phyloP scores from a whole-genome alignment of 2,888 invertebrate species.

The Margaritifera margaritifera region DNA sequence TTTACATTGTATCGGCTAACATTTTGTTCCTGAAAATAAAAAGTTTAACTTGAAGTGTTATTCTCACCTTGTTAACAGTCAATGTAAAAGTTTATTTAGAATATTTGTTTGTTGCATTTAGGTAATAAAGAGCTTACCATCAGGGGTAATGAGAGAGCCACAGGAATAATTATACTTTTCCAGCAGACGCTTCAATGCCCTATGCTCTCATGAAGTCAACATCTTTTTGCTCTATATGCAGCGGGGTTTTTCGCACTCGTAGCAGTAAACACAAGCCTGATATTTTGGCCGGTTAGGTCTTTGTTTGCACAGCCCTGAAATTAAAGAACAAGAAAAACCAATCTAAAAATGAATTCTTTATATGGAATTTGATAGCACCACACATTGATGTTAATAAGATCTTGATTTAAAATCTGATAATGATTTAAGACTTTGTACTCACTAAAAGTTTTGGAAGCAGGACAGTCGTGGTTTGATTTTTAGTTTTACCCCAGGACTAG shows the following conservation, averaged over 20 bases:
- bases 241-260: conserved; percentile 26
- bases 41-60: no score
- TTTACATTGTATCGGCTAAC: no score
- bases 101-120: no score
- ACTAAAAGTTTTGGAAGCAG: background rate
- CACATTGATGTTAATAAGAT: background rate
- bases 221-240: conserved; percentile 25
- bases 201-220: conserved; percentile 15
- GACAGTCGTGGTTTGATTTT: background rate
- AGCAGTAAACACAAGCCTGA: conserved; percentile 15
- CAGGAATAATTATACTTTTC: conserved; percentile 23
- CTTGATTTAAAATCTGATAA: conserved; percentile 7
- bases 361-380: conserved; percentile 1
- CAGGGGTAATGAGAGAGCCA: conserved; percentile 20
- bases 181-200: conserved; percentile 14
- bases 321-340: conserved; percentile 2
- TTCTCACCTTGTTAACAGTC: no score
- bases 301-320: conserved; percentile 19
- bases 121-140: no score
- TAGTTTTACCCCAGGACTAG: background rate
- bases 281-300: conserved; percentile 24
- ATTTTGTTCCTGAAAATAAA: no score
- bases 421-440: background rate
- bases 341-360: conserved; percentile 2
- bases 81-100: no score